These are phyloP conservation scores for Pogonus chalceus DNA, from an alignment of 1,140 invertebrate species.

Conservation along the genomic window DNA sequence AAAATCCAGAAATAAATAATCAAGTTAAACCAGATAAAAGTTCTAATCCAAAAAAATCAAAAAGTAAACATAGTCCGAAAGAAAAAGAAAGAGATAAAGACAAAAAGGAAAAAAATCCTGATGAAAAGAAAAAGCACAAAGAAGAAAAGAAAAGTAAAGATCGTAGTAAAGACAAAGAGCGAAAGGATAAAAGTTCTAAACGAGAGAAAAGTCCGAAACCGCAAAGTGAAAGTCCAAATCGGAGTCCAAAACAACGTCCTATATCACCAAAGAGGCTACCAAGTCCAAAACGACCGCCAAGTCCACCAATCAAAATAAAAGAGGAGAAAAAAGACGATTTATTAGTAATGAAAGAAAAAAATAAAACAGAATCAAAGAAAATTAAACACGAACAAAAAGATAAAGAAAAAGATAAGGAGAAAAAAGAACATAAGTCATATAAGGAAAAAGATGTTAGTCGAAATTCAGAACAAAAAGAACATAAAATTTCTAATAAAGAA, in stretches of 20 bases:
- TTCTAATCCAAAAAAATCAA: conserved; percentile 50
- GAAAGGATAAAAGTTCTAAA: conserved; percentile 46
- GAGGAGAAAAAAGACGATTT: conserved; percentile 41
- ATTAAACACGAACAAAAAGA: conserved; percentile 20
- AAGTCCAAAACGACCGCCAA: conserved; percentile 46
- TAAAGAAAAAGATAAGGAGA: conserved; percentile 26
- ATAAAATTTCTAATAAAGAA: conserved; percentile 11
- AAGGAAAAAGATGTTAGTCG: conserved; percentile 17
- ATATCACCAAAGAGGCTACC: conserved; percentile 34
- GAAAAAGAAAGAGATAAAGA: conserved; percentile 39
- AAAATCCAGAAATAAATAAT: conserved; percentile 32
- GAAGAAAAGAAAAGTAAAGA: conserved; percentile 52
- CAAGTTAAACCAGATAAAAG: conserved; percentile 45
- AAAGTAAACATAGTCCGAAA: conserved; percentile 41
- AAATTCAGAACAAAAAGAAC: conserved; percentile 5
- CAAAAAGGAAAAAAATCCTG: conserved; percentile 42
- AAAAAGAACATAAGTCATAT: conserved; percentile 23
- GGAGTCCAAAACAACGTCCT: conserved; percentile 19
- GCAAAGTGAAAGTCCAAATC: conserved; percentile 34
- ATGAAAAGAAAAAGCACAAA: conserved; percentile 49
- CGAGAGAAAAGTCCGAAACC: conserved; percentile 24
- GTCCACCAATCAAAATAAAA: conserved; percentile 39
- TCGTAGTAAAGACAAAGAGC: conserved; percentile 49
- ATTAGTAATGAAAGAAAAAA: conserved; percentile 30
- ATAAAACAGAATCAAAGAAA: conserved; percentile 16